Base-by-base conservation (phyloP, 2,888 invertebrate genomes). In the Chalcosyrphus nemorum region DNA sequence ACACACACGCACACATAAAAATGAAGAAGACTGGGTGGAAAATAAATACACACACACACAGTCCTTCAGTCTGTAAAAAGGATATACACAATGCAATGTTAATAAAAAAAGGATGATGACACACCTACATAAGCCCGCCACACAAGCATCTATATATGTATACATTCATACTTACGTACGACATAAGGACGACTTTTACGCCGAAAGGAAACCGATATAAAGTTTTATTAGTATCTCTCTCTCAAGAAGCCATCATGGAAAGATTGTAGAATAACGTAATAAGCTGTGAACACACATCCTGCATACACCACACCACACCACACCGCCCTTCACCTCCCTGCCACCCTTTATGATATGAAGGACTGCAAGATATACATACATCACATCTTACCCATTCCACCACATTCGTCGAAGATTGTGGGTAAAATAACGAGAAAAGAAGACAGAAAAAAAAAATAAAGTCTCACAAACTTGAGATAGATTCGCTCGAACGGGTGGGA, bases 181-280 rank as follows among this genome's bases (percentile, higher is more conserved):
- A 72, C 57, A 74, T 74, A 75, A 80, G 75, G 80, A 84, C 74
- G 80, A 84, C 84, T 84, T 84, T 84, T 80, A 84, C 80, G 80
- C 84, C 80, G 80, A 75, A 84, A 84, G 84, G 80, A 84, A 84
- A 84, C 84, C 84, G 84, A 84, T 84, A 84, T 84, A 80, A 84
- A 84, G 80, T 84, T 84, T 84, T 84, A 84, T 84, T 84, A 84
- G 84, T 84, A 84, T 84, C 84, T 84, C 84, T 84, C 75, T 84
- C 84, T 84, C 80, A 84, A 84, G 84, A 80, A 84, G 84, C 84
- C 84, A 84, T 84, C 84, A 84, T 80, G 84, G 80, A 80, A 84
- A 84, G 84, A 80, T 84, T 84, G 84, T 70, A 80, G 75, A 84
- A 84, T 84, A 84, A 84, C 84, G 84, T 84, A 84, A 84, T 84